Evolutionary conservation across 1,140 invertebrate genomes (phyloP).

Genomic region (Bombus superbus): DNA sequence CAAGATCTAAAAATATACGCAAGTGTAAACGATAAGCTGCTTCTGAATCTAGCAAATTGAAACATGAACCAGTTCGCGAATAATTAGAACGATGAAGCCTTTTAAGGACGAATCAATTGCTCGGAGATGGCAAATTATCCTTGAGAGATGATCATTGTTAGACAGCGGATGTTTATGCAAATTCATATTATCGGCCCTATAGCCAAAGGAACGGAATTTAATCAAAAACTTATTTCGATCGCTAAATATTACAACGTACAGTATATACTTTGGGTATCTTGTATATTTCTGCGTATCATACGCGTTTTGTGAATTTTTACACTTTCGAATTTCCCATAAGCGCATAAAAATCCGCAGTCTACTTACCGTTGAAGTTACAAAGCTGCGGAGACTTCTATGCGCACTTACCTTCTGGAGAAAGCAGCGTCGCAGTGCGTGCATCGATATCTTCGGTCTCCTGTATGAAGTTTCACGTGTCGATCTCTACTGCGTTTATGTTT

Average conservation of each 20-base stretch:
- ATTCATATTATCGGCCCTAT: no score
- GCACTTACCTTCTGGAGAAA: conserved; percentile 93
- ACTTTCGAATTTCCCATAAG: no score
- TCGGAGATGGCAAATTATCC: not conserved
- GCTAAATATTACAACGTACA: no score
- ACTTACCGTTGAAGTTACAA: not conserved
- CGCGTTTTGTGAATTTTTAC: no score
- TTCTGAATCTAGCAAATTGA: not conserved
- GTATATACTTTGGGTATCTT: no score
- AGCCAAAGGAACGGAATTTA: no score
- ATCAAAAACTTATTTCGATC: no score
- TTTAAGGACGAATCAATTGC: not conserved
- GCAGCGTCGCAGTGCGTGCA: conserved; percentile 95
- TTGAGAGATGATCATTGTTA: not conserved
- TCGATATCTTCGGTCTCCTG: conserved; percentile 96
- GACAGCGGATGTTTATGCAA: not conserved
- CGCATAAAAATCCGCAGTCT: no score
- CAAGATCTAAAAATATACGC: not conserved
- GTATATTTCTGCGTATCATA: no score
- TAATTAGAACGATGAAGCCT: not conserved
- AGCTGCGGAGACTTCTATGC: not conserved
- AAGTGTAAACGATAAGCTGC: not conserved
- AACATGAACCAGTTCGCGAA: not conserved
- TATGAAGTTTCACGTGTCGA: conserved; percentile 97
- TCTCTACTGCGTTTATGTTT: conserved; percentile 97